Evolutionary conservation across 2,888 invertebrate species (phyloP).

Genomic region (Caradrina clavipalpis): DNA sequence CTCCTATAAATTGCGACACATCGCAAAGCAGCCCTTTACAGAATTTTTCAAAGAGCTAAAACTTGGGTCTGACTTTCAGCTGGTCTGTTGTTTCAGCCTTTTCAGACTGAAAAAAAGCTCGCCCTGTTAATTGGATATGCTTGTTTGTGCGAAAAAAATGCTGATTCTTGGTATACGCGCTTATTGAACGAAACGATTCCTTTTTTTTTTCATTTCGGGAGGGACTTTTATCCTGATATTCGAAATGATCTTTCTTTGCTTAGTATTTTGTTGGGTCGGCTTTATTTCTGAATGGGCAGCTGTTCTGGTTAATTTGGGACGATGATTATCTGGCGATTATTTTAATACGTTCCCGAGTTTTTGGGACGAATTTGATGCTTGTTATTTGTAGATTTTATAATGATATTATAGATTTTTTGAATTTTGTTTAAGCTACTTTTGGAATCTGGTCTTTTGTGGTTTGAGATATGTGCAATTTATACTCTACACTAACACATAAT

Average conservation of each 20-base stretch:
- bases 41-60: conserved; percentile 79
- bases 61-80: conserved; percentile 69
- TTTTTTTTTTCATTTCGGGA: conserved; percentile 30
- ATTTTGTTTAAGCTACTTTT: not conserved
- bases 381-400: conserved; percentile 4
- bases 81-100: conserved; percentile 74
- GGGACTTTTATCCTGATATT: conserved; percentile 32
- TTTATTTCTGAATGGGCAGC: conserved; percentile 26
- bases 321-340: conserved; percentile 28
- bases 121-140: conserved; percentile 82
- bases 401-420: not conserved
- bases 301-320: conserved; percentile 27
- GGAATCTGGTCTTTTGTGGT: not conserved
- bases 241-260: conserved; percentile 45
- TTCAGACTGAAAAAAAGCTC: conserved; percentile 71
- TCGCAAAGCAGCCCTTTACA: conserved; percentile 74
- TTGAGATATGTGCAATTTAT: not conserved
- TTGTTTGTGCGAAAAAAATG: conserved; percentile 78
- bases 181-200: conserved; percentile 53
- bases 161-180: conserved; percentile 70
- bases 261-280: conserved; percentile 39
- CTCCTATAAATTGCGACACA: conserved; percentile 62
- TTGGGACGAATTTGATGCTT: not conserved
- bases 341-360: conserved; percentile 6
- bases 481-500: not conserved